Evolutionary conservation across 2,888 invertebrate species (phyloP).

Genomic region (Lasioglossum morio): DNA sequence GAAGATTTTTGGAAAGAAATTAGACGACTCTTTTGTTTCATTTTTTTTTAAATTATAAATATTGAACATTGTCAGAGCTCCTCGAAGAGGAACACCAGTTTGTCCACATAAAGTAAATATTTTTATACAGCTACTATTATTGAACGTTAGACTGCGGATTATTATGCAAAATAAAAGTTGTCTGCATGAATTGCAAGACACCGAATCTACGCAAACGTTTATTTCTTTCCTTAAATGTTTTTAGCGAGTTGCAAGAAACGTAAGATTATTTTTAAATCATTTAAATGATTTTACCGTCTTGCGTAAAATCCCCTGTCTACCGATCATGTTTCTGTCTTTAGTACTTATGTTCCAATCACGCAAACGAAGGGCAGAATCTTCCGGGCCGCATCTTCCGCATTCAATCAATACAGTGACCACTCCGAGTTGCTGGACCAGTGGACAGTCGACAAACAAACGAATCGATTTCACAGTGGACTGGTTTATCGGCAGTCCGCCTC

Average conservation of each 20-base stretch:
- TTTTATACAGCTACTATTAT: too few species aligned
- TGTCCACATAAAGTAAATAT: too few species aligned
- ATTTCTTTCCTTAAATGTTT: too few species aligned
- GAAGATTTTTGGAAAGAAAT: too few species aligned
- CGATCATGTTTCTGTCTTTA: not conserved
- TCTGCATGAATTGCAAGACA: too few species aligned
- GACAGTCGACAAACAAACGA: conserved; percentile 53
- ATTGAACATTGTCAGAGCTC: not conserved
- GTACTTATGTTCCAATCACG: not conserved
- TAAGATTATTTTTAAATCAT: not conserved
- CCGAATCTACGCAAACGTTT: too few species aligned
- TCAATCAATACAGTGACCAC: conserved; percentile 35
- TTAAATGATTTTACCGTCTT: not conserved
- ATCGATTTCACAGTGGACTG: conserved; percentile 50
- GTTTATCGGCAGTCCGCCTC: conserved; percentile 37
- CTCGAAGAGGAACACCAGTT: not conserved
- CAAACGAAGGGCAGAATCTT: not conserved
- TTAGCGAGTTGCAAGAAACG: too few species aligned
- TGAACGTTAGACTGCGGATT: too few species aligned
- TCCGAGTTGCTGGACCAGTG: conserved; percentile 47
- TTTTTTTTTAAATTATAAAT: too few species aligned
- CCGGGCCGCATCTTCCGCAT: conserved; percentile 18
- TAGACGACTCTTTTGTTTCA: too few species aligned
- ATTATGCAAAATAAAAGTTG: too few species aligned
- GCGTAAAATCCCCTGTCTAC: not conserved